Evolutionary conservation across 2,888 invertebrate species (phyloP).

Genomic region (Melanophora roralis): DNA sequence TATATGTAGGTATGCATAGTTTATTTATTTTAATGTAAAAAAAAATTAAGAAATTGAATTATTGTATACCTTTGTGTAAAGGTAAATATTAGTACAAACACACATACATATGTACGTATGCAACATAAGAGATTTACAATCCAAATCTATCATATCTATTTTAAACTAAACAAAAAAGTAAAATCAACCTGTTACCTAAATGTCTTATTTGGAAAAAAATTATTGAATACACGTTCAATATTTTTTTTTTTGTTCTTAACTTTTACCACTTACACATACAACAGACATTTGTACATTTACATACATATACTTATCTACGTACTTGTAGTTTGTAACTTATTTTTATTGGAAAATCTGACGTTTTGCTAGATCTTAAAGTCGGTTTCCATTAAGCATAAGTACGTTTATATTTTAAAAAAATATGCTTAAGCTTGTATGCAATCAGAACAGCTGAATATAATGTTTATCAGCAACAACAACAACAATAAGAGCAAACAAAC

Average conservation of each 20-base stretch:
- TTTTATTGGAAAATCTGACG: constrained; percentile 54
- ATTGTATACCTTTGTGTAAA: no score
- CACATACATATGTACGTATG: background rate
- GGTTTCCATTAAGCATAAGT: constrained; percentile 40
- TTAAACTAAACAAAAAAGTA: constrained; percentile 43
- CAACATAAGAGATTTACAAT: no score
- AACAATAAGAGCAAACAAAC: constrained; percentile 11
- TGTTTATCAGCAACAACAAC: background rate
- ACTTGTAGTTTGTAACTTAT: constrained; percentile 54
- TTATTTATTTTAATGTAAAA: no score
- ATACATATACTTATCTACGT: constrained; percentile 33
- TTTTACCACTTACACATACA: background rate
- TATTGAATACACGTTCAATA: constrained; percentile 25
- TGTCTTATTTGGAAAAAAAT: background rate
- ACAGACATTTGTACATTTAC: background rate
- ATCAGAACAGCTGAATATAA: constrained; percentile 13
- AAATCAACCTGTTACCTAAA: background rate
- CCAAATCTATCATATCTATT: background rate
- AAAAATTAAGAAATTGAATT: no score
- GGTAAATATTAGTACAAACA: no score
- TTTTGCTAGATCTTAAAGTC: constrained; percentile 29
- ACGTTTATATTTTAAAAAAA: background rate
- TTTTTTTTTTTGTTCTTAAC: background rate
- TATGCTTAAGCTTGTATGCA: background rate
- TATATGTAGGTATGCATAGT: no score